Evolutionary conservation across 2,797 vertebrate genomes (phyloP).

Genomic region (Atherinosoma microstoma): DNA sequence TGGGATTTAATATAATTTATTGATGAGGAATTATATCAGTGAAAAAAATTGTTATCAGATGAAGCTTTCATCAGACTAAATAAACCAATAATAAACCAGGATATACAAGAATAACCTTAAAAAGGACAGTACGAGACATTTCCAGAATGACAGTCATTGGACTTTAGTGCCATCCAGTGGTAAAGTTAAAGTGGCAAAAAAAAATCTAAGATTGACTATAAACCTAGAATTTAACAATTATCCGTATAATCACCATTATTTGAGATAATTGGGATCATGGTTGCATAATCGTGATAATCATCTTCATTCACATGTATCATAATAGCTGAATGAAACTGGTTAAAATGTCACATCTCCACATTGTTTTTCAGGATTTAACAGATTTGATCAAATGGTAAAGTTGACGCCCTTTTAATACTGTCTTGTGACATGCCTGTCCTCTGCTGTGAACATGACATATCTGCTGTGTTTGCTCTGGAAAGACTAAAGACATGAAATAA

Average conservation of each 20-base stretch:
- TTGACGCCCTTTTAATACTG: neutral
- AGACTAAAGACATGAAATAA: neutral
- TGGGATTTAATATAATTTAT: neutral
- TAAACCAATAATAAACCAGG: neutral
- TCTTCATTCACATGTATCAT: neutral
- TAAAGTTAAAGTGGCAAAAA: neutral
- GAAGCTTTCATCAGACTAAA: neutral
- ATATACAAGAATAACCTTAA: neutral
- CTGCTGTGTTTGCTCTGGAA: neutral
- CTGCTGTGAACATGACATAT: neutral
- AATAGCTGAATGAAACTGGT: neutral
- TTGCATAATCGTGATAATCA: neutral
- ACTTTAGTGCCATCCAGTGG: conserved; percentile 18
- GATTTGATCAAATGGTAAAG: neutral
- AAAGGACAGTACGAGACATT: neutral
- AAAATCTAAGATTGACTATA: neutral
- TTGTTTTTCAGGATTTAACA: neutral
- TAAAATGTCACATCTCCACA: neutral
- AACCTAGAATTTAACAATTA: neutral
- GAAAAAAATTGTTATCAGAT: neutral
- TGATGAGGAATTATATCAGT: neutral
- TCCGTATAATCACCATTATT: too few species aligned
- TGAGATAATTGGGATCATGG: neutral
- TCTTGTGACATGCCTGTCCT: neutral
- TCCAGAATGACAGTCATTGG: neutral